Base-by-base conservation (phyloP, 2,113 vertebrate species). In the Hirundichthys speculiger region DNA sequence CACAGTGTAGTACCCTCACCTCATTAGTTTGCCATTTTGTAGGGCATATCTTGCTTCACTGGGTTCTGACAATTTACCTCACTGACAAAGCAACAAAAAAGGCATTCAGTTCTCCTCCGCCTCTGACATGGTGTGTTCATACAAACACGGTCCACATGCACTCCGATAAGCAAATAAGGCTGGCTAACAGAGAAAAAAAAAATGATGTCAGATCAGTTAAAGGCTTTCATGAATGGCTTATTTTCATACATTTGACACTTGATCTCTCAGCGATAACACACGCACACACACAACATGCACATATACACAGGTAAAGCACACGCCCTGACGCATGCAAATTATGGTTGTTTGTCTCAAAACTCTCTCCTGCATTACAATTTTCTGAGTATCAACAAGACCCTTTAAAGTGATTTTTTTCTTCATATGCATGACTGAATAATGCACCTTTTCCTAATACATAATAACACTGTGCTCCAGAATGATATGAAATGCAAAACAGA, bases 1-100 rank as follows among this genome's bases (percentile, higher is more conserved):
- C 27, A 22, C 19, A 68, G 30, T 20, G 54, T n/a, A 21, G 64
- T 42, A 39, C 58, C 49, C 50, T 58, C 45, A 43, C 43, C 82
- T 87, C 86, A 88, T 90, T 88, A 79, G 74, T 75, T 27, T 13
- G 0, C 40, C 61, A 80, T 69, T 77, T 51, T 75, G 61, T 55
- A 34, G 7, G 20, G 45, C 52, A 75, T 0, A 80, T 60, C 79
- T 77, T 75, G 81, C 82, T 75, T 64, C 83, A 76, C 46, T 83
- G 75, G 38, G 40, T 61, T 59, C 56, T 13, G 40, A 78, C 59
- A 79, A 81, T 73, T 71, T 38, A 56, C 22, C 20, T 76, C 64
- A 34, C 55, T 47, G 54, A 62, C 49, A 53, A 66, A 59, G 57
- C 22, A 76, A 85, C 74, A 79, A 76, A 84, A 77, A 78, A 85